Evolutionary conservation across 2,113 vertebrate species (phyloP).

Genomic region (Boulengeromyrus knoepffleri): DNA sequence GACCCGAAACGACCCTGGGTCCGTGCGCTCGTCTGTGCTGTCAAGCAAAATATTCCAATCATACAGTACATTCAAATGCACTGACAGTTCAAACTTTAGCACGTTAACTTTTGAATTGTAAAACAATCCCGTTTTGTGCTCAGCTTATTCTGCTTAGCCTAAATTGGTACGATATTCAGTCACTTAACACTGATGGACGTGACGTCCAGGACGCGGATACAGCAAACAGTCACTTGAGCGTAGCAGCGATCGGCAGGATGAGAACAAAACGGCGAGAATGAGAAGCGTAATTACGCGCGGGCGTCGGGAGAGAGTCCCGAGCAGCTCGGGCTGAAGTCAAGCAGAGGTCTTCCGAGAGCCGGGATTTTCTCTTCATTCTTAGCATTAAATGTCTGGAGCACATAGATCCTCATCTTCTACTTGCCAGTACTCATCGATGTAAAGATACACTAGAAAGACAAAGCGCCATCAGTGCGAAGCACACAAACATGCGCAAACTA

Average conservation of each 20-base stretch:
- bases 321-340: not conserved
- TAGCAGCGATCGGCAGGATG: not conserved
- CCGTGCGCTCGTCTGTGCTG: not conserved
- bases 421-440: not conserved
- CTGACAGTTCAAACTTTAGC: not conserved
- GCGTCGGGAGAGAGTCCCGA: not conserved
- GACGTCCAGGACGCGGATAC: not conserved
- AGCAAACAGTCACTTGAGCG: not conserved
- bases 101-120: not conserved
- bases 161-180: not conserved
- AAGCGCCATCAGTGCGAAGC: not conserved
- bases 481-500: not conserved
- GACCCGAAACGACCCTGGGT: not conserved
- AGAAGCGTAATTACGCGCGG: not conserved
- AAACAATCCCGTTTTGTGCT: not conserved
- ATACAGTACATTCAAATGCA: not conserved
- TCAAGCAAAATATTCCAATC: not conserved
- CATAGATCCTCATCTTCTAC: not conserved
- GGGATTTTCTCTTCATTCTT: not conserved
- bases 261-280: not conserved
- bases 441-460: not conserved
- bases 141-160: not conserved
- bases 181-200: not conserved
- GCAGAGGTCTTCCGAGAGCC: not conserved
- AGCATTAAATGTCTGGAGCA: not conserved